Evolutionary conservation across 2,888 invertebrate species (phyloP).

Genomic region (Drosophila formosana): DNA sequence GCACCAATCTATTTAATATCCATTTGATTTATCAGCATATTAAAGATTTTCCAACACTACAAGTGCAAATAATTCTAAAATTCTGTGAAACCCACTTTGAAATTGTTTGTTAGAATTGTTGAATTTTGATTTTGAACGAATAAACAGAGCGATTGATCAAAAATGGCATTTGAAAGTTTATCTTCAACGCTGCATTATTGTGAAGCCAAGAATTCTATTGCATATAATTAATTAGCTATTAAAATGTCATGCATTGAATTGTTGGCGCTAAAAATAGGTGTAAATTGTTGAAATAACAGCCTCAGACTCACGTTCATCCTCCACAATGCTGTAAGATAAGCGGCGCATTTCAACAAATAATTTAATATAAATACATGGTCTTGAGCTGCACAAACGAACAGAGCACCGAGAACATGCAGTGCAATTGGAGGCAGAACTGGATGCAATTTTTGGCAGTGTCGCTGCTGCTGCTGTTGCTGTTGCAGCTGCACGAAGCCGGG

Average conservation of each 20-base stretch:
- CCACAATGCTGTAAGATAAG: constrained; percentile 21
- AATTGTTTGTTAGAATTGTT: too few species aligned
- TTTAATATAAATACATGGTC: constrained; percentile 35
- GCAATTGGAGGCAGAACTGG: constrained; percentile 19
- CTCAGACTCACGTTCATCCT: constrained; percentile 3
- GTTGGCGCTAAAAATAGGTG: neutral
- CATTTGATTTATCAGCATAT: neutral
- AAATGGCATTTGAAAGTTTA: too few species aligned
- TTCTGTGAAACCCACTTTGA: too few species aligned
- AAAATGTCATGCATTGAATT: neutral
- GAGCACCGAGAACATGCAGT: constrained; percentile 33
- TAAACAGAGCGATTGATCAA: too few species aligned
- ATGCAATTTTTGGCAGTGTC: neutral
- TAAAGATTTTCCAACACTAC: neutral
- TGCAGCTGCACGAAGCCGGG: constrained; percentile 2
- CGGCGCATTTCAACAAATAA: neutral
- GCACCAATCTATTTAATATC: neutral
- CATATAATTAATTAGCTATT: too few species aligned
- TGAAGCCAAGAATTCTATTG: too few species aligned
- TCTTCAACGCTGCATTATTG: too few species aligned
- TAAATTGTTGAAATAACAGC: neutral
- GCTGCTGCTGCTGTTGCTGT: constrained; percentile 14
- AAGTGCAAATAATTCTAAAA: neutral
- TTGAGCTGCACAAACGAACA: neutral
- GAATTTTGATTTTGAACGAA: too few species aligned